A percentile compares a stretch with the other conserved stretches of the same genome.
Evolutionary conservation across 1,140 invertebrate species (phyloP).

Genomic region (Ceratina japonica): DNA sequence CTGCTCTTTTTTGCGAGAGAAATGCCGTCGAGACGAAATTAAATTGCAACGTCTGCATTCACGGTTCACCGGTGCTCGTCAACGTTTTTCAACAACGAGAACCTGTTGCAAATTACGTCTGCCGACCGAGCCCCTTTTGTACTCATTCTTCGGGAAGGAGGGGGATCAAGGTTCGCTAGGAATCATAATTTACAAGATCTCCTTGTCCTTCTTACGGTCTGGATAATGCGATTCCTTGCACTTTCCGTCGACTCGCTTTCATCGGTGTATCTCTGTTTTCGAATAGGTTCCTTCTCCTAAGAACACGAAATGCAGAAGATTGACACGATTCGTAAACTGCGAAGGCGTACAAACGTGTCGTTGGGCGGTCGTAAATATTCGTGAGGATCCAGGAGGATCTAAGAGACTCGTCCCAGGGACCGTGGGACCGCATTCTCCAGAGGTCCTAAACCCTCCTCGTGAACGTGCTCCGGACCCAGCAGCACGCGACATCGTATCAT

Average conservation of each 20-base stretch:
- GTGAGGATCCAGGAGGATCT: not conserved
- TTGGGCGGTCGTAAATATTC: constrained; percentile 13
- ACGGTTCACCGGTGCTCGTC: constrained; percentile 1
- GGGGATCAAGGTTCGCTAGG: not conserved
- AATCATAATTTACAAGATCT: constrained; percentile 43
- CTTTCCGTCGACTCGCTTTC: not conserved
- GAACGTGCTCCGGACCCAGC: not conserved
- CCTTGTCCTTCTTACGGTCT: not conserved
- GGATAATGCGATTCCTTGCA: constrained; percentile 31
- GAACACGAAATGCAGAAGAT: no score
- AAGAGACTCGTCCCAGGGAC: not conserved
- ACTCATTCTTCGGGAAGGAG: constrained; percentile 14
- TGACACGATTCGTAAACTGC: not conserved
- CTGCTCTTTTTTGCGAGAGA: no score
- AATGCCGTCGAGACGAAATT: not conserved
- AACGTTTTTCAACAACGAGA: constrained; percentile 27
- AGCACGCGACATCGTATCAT: constrained; percentile 21
- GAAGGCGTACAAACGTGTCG: not conserved
- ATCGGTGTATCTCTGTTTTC: constrained; percentile 6
- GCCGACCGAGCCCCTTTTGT: constrained; percentile 22
- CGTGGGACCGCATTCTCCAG: constrained; percentile 7
- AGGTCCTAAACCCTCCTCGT: constrained; percentile 11
- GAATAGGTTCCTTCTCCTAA: not conserved
- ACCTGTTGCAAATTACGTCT: constrained; percentile 40
- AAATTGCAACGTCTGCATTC: not conserved